Base-by-base conservation (phyloP, 2,797 vertebrate species). In the Chaunax sp. region DNA sequence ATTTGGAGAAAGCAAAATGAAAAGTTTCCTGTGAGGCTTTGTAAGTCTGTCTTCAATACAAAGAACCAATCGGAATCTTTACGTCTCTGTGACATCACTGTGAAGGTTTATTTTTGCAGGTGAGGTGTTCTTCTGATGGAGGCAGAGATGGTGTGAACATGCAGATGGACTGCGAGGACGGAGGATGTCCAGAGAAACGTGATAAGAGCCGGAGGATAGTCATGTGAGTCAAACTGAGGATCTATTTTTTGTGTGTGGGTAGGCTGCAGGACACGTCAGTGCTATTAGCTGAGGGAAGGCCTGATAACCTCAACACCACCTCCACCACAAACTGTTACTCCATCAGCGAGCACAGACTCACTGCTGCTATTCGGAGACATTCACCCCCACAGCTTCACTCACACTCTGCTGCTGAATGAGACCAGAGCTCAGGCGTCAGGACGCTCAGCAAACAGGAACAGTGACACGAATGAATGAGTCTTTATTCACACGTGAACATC, bases 261-360 rank as follows among this genome's bases (percentile, higher is more conserved):
- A 46, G 55, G 71, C 74, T 40, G 58, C 51, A 3, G 69, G 72
- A 87, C 66, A 88, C 83, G 81, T 88, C 80, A 88, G 72, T 40
- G 72, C 68, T 69, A 71, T 62, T 58, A 60, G 69, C 71, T 5
- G 64, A 80, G 68, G 68, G 64, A 78, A 69, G 77, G 81, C 79
- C 74, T 43, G 75, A 68, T 80, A 65, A 86, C 83, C 83, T 84
- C 72, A 9, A 72, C 86, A 84, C 81, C 83, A 82, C 79, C 83
- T 84, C 86, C 82, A 78, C 74, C 43, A 77, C 81, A 82, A 80
- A 80, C 71, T 78, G 78, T 62, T 75, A 35, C 78, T 77, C 75
- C 64, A 69, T 63, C 72, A 57, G 5, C 11, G 54, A 58, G 49
- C 38, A 26, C 62, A 75, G 60, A 78, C 41, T 82, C 73, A 85